phyloP scores from a whole-genome alignment of 2,888 invertebrate species.

The Rhabditoides inermis region DNA sequence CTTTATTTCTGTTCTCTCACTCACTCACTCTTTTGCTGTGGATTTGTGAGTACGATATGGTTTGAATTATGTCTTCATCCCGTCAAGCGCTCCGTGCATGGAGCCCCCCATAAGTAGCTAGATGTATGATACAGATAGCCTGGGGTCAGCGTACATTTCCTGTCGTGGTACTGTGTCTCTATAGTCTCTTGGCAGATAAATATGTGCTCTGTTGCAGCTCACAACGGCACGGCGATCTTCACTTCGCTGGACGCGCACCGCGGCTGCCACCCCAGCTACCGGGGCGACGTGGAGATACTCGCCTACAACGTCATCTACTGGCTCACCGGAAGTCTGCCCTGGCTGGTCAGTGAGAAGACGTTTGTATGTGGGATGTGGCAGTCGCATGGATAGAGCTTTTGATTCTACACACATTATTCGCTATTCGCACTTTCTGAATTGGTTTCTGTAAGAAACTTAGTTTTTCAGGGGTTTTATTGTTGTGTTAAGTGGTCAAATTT shows the following conservation, averaged over 20 bases:
- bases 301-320: conserved; percentile 89
- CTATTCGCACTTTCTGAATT: too few relatives aligned
- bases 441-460: not conserved
- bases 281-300: conserved; percentile 83
- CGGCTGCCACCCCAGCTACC: conserved; percentile 30
- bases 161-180: not conserved
- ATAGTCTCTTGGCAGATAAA: not conserved
- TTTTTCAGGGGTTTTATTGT: not conserved
- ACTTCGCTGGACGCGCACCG: conserved; percentile 91
- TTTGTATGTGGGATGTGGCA: not conserved
- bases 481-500: not conserved
- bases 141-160: too few relatives aligned
- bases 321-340: conserved; percentile 67
- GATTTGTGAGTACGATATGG: conserved; percentile 1
- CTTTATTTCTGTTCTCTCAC: too few relatives aligned
- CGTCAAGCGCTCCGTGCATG: not conserved
- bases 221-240: conserved; percentile 91
- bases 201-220: conserved; percentile 60
- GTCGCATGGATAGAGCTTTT: not conserved
- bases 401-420: not conserved
- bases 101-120: too few relatives aligned
- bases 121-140: too few relatives aligned
- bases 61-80: not conserved
- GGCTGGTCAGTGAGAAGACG: conserved; percentile 29
- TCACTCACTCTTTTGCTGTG: conserved; percentile 8